These are phyloP conservation scores for Hoplias malabaricus DNA, from an alignment of 2,113 vertebrate species.

Conservation along the genomic window DNA sequence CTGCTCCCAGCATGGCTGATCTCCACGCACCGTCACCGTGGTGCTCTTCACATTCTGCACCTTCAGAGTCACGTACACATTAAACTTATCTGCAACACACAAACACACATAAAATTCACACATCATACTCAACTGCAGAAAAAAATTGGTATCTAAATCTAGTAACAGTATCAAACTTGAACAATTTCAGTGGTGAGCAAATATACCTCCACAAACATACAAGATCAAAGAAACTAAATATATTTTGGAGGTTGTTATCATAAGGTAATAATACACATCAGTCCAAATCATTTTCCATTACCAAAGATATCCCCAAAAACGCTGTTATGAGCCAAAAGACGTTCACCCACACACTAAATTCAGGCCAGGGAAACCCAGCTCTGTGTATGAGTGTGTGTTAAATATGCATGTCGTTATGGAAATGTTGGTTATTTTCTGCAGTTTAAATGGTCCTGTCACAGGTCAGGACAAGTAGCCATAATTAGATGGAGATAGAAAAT, in stretches of 20 bases:
- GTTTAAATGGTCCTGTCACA: constrained; percentile 31
- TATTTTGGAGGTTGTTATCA: no score
- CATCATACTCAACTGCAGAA: background rate
- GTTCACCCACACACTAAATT: background rate
- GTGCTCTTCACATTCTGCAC: constrained; percentile 82
- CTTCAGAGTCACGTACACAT: constrained; percentile 78
- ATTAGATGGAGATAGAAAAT: constrained; percentile 36
- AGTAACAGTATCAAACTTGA: no score
- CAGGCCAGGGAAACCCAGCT: constrained; percentile 2
- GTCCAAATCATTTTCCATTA: no score
- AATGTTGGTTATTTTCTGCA: constrained; percentile 42
- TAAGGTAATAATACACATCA: no score
- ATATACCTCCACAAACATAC: no score
- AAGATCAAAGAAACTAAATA: no score
- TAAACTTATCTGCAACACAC: constrained; percentile 74
- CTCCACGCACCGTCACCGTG: constrained; percentile 76
- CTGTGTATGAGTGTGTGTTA: constrained; percentile 6
- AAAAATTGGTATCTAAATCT: no score
- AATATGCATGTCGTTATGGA: constrained; percentile 45
- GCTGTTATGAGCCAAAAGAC: no score
- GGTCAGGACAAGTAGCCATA: constrained; percentile 39
- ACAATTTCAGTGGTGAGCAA: no score
- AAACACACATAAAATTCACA: constrained; percentile 36
- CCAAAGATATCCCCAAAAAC: no score
- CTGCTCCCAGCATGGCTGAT: constrained; percentile 79